phyloP scores from a whole-genome alignment of 2,113 vertebrate species.

The Charina bottae region DNA sequence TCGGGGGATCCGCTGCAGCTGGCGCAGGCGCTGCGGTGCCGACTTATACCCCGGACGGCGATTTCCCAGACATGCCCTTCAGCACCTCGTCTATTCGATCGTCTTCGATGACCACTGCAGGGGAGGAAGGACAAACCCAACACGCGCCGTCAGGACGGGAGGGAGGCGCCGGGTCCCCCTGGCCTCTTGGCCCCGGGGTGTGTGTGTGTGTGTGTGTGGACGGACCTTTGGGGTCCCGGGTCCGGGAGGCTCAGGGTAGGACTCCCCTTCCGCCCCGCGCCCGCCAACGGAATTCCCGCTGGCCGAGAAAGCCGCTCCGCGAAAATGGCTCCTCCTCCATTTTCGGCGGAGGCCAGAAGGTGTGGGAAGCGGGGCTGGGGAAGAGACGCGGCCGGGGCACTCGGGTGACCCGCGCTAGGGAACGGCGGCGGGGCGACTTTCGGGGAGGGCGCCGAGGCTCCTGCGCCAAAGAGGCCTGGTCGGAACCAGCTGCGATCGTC shows the following conservation, averaged over 20 bases:
- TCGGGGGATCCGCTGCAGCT: constrained; percentile 84
- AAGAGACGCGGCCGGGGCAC: background rate
- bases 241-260: background rate
- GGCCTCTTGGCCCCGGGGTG: background rate
- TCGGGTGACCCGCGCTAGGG: background rate
- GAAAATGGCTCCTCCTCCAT: background rate
- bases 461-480: background rate
- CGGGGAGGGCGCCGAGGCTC: background rate
- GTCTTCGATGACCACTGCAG: constrained; percentile 97
- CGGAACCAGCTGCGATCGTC: background rate
- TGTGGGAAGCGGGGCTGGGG: background rate
- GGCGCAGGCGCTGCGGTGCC: constrained; percentile 60
- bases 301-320: background rate
- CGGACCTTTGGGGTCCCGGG: background rate
- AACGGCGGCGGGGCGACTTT: background rate
- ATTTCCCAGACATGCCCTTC: constrained; percentile 98
- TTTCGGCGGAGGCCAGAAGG: background rate
- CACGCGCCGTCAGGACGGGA: background rate
- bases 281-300: background rate
- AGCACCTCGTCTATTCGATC: constrained; percentile 99
- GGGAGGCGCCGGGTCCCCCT: background rate
- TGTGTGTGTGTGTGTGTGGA: no score
- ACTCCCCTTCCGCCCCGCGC: no score
- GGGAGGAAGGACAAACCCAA: constrained; percentile 52
- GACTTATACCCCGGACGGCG: constrained; percentile 93